Percentiles rank a stretch among this genome's conserved stretches.
Conservation (phyloP, 2,113 vertebrate species). For the Hiodon tergisus region DNA sequence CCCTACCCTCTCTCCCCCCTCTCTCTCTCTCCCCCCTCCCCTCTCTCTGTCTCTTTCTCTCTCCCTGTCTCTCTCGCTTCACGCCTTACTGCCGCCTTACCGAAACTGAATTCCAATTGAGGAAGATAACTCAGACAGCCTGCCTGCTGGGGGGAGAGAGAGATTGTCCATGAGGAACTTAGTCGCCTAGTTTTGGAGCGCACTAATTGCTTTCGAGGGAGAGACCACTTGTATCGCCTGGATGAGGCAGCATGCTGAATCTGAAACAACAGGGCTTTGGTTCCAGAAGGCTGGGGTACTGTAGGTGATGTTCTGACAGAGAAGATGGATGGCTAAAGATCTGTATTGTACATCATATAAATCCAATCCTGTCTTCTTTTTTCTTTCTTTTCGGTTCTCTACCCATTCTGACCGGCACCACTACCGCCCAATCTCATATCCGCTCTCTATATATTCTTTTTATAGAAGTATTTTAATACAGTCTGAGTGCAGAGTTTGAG, state of each 20-base stretch:
- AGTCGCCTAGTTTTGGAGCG: slow-evolving; percentile 37
- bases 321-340: slow-evolving; percentile 47
- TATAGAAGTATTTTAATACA: slow-evolving; percentile 34
- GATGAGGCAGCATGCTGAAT: slow-evolving; percentile 25
- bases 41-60: slow-evolving; percentile 25
- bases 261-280: slow-evolving; percentile 22
- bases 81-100: not conserved
- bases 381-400: slow-evolving; percentile 40
- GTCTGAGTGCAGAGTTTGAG: slow-evolving; percentile 55
- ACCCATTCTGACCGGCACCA: slow-evolving; percentile 32
- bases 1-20: not conserved
- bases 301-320: slow-evolving; percentile 29
- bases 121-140: slow-evolving; percentile 16
- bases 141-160: slow-evolving; percentile 40
- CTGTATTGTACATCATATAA: slow-evolving; percentile 47
- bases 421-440: slow-evolving; percentile 29
- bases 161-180: slow-evolving; percentile 42
- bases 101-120: slow-evolving; percentile 2
- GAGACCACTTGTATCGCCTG: slow-evolving; percentile 38
- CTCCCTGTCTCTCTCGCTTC: not conserved
- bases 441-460: slow-evolving; percentile 1
- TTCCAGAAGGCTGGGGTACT: slow-evolving; percentile 7
- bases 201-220: slow-evolving; percentile 46
- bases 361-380: slow-evolving; percentile 52
- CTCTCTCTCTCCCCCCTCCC: slow-evolving; percentile 8